Evolutionary conservation across 2,113 vertebrate species (phyloP).

Genomic region (Leptobrachium leishanense): DNA sequence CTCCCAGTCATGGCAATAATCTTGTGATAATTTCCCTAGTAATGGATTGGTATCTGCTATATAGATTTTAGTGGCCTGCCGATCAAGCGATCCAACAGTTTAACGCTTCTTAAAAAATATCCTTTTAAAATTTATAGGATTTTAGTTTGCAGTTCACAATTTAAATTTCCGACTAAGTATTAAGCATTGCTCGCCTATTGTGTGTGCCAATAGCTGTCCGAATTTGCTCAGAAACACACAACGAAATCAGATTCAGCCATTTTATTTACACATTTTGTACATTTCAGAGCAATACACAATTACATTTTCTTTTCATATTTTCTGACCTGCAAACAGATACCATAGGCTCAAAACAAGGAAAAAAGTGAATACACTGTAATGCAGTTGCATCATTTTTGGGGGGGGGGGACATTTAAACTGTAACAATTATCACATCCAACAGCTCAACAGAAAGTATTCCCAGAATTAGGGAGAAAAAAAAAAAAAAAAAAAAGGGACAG

Average conservation of each 20-base stretch:
- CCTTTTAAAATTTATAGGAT: too few species aligned
- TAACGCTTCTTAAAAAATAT: too few species aligned
- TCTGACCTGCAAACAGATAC: slow-evolving; percentile 99
- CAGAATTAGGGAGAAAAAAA: too few species aligned
- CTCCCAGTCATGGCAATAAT: too few species aligned
- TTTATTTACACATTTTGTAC: slow-evolving; percentile 83
- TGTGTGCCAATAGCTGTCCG: slow-evolving; percentile 56
- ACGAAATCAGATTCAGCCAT: slow-evolving; percentile 81
- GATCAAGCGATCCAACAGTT: too few species aligned
- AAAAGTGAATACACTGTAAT: slow-evolving; percentile 69
- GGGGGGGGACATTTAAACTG: slow-evolving; percentile 75
- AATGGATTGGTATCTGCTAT: too few species aligned
- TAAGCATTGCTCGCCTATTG: too few species aligned
- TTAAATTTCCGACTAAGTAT: too few species aligned
- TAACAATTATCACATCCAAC: slow-evolving; percentile 79
- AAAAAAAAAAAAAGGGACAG: too few species aligned
- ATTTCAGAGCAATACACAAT: slow-evolving; percentile 82
- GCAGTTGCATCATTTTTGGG: slow-evolving; percentile 6
- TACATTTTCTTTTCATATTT: slow-evolving; percentile 80
- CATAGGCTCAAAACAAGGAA: slow-evolving; percentile 78
- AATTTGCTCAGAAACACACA: slow-evolving; percentile 85
- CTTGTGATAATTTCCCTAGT: too few species aligned
- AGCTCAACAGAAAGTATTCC: slow-evolving; percentile 59
- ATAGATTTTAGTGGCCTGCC: too few species aligned
- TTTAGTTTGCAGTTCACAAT: too few species aligned